Conservation (phyloP, 1,140 invertebrate species). For the Popillia japonica region DNA sequence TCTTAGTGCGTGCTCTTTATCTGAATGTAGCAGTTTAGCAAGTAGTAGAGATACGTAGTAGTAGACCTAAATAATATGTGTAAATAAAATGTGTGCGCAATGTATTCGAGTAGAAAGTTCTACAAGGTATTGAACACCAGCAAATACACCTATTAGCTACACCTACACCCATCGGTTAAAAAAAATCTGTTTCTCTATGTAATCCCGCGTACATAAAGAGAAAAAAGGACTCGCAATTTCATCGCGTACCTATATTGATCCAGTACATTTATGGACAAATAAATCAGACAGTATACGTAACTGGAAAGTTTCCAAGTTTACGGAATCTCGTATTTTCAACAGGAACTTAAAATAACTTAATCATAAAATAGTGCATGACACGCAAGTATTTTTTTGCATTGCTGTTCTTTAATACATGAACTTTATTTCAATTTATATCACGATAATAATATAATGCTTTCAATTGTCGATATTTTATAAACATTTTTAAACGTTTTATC, state of each 20-base stretch:
- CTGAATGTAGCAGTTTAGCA: too few relatives aligned
- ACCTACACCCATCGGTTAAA: too few relatives aligned
- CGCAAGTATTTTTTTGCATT: not conserved
- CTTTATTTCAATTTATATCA: too few relatives aligned
- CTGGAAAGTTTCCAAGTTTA: constrained; percentile 26
- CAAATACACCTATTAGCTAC: not conserved
- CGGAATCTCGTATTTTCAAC: constrained; percentile 25
- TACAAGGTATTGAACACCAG: too few relatives aligned
- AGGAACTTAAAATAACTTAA: not conserved
- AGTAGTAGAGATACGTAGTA: too few relatives aligned
- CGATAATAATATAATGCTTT: too few relatives aligned
- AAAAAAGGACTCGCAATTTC: not conserved
- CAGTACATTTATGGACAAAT: constrained; percentile 28
- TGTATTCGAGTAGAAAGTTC: not conserved
- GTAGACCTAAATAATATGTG: too few relatives aligned
- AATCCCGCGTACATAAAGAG: not conserved
- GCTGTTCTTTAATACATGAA: not conserved
- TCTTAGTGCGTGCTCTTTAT: too few relatives aligned
- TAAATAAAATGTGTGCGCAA: not conserved
- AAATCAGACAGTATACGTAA: constrained; percentile 14
- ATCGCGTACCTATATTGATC: constrained; percentile 4
- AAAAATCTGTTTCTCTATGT: too few relatives aligned
- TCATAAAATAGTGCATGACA: constrained; percentile 16
- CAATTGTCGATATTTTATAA: too few relatives aligned
- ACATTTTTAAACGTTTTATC: too few relatives aligned